Base-by-base conservation (phyloP, 2,797 vertebrate genomes). In the Manis pentadactyla region DNA sequence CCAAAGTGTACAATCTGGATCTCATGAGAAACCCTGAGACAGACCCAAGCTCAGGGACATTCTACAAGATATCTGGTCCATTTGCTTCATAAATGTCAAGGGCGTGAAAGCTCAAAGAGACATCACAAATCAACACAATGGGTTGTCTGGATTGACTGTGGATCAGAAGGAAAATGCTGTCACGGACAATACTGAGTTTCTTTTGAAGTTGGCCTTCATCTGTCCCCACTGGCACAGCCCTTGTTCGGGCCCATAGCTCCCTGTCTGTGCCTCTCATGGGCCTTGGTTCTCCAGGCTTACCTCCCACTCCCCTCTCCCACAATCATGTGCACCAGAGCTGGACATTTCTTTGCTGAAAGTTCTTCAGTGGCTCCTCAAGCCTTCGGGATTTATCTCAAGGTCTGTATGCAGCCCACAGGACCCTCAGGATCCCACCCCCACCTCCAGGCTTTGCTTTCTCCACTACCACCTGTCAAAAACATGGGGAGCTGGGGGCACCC, bases 221-320 rank as follows among this genome's bases (percentile, higher is more conserved):
- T 83, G 39, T 46, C 39, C 49, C 46, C 10, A 42, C 59, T 19
- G 25, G 59, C 83, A 84, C 23, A 57, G 37, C 23, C 31, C 37
- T 34, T 63, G 31, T 46, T 69, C 53, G 75, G 78, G 42, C 5
- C 21, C 46, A 25, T 0, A 37, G 34, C 53, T 39, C 53, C 7
- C 0, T 11, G 2, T 14, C 59, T 46, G 31, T 6, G 17, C 1
- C 29, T 42, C 31, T 78, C 42, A 8, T 2, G 0, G 10, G 11
- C 12, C 39, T 8, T 42, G 42, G 12, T n/a, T 63, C 64, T 42
- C 64, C 55, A 51, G 11, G 27, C 4, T 74, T 53, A 2, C n/a
- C 21, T 55, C 59, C 34, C 15, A 78, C 81, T 89, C 11, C 11
- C 7, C 11, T 46, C 31, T 21, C 71, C 59, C 11, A 27, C 9